phyloP scores from a whole-genome alignment of 2,113 vertebrate genomes.

The Jaculus jaculus region DNA sequence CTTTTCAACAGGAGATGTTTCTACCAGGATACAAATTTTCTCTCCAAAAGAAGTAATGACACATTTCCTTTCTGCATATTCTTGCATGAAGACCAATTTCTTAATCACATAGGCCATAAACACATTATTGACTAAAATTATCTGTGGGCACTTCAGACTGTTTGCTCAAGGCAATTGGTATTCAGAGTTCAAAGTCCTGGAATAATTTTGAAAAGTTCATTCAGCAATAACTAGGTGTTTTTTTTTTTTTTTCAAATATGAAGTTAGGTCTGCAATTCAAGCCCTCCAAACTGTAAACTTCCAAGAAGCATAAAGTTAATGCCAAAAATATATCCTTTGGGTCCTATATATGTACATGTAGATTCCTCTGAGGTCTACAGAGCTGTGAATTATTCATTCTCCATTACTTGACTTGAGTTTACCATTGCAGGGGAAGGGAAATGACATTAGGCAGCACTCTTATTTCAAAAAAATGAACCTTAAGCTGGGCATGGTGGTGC shows the following conservation, averaged over 20 bases:
- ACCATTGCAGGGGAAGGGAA: neutral
- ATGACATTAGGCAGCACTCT: neutral
- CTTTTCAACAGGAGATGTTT: neutral
- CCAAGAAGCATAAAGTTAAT: neutral
- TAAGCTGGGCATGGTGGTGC: too few species aligned
- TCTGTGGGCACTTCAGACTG: neutral
- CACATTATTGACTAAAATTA: neutral
- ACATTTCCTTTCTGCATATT: neutral
- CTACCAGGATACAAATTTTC: neutral
- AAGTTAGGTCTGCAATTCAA: neutral
- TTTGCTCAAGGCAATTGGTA: neutral
- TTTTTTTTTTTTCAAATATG: neutral
- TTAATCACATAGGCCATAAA: conserved; percentile 14
- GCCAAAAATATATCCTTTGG: neutral
- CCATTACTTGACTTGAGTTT: neutral
- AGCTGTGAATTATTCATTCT: neutral
- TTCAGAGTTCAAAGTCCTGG: neutral
- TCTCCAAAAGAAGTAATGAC: neutral
- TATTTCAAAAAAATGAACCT: neutral
- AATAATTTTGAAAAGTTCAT: neutral
- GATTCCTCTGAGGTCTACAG: neutral
- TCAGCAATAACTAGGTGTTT: conserved; percentile 22
- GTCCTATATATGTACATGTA: neutral
- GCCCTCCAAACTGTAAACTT: neutral
- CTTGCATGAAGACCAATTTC: neutral